Base-by-base conservation (phyloP, 2,888 invertebrate genomes). In the Mycalesis mineus region DNA sequence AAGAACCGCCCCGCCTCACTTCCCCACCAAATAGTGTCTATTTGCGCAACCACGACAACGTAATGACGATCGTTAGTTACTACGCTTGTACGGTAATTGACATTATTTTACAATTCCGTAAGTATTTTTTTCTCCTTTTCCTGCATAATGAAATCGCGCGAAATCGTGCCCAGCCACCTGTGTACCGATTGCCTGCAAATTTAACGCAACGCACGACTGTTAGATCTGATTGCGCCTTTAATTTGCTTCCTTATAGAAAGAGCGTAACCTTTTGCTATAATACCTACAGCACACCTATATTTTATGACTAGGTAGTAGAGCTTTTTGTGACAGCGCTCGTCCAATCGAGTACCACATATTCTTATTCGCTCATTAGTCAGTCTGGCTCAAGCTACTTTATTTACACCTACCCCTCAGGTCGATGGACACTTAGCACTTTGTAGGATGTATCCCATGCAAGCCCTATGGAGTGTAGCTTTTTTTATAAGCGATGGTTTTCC, bases 51-150 rank as follows among this genome's bases (percentile, higher is more conserved):
- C 82, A 84, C 77, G 76, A 82, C 84, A 42, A 17, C 17, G 83
- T 88, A 88, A 88, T 88, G 84, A 84, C 78, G 74, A 84, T 84
- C 77, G 80, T 85, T 83, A 84, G 79, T 75, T 73, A 74, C 79
- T 77, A 75, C 73, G 75, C 68, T 70, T 78, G 79, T 75, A 75
- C 74, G 71, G 85, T 88, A 88, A 88, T 89, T 88, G 88, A 82
- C 83, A 86, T 88, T 84, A 87, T 87, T 88, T 88, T 87, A 77
- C 87, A 86, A 87, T 88, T 87, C 88, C 85, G 80, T 75, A 68
- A 33, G 72, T 74, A 65, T 72, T 78, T 71, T 73, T 80, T 64
- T 67, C 82, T 80, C 61, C 68, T 82, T 75, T 78, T 76, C 69
- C 70, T 73, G 73, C 70, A 69, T 83, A 86, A 87, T 85, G 79